Evolutionary conservation across 2,113 vertebrate genomes (phyloP).

Genomic region (Oryzias curvinotus): DNA sequence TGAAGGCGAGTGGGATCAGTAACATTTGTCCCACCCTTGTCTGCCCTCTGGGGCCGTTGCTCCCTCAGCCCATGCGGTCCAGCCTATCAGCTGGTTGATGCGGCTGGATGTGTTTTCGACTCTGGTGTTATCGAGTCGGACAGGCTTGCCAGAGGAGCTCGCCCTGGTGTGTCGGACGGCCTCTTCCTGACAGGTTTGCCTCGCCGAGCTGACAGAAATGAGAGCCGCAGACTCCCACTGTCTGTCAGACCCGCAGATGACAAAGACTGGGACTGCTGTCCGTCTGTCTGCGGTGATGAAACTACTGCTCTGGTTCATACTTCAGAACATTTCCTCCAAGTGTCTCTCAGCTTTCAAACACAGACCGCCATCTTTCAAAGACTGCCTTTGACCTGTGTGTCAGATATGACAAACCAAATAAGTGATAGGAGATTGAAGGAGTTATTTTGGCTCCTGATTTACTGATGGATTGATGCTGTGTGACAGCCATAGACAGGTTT

Average conservation of each 20-base stretch:
- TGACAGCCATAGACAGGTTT: constrained; percentile 29
- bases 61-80: constrained; percentile 30
- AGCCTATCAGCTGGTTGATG: constrained; percentile 36
- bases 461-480: constrained; percentile 48
- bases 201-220: constrained; percentile 47
- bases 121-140: constrained; percentile 54
- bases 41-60: constrained; percentile 52
- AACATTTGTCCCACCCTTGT: constrained; percentile 56
- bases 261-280: constrained; percentile 43
- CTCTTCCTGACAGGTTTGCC: constrained; percentile 55
- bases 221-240: constrained; percentile 49
- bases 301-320: constrained; percentile 1
- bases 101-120: constrained; percentile 51
- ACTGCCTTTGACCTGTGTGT: constrained; percentile 8
- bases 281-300: constrained; percentile 15
- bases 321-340: not conserved
- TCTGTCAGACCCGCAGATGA: constrained; percentile 42
- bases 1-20: constrained; percentile 54
- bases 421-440: constrained; percentile 24
- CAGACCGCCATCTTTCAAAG: constrained; percentile 5
- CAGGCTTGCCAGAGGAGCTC: constrained; percentile 56
- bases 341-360: constrained; percentile 3
- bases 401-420: constrained; percentile 39
- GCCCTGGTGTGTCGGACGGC: constrained; percentile 45
- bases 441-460: constrained; percentile 41